Conservation (phyloP, 1,140 invertebrate species). For the Odontomachus brunneus region DNA sequence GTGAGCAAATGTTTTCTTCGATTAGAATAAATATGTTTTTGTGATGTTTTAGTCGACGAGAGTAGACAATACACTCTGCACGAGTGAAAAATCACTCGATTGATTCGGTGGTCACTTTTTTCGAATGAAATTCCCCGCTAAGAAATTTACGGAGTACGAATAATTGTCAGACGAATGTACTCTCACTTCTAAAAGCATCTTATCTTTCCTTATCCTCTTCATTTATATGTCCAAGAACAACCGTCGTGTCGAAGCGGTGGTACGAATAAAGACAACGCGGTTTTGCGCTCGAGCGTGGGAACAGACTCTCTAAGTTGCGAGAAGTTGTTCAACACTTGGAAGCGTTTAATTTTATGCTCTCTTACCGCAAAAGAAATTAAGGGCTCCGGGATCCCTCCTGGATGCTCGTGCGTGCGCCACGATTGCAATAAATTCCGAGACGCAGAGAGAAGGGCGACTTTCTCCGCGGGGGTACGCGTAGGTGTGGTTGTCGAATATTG, state of each 20-base stretch:
- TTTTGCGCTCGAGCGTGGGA: constrained; percentile 39
- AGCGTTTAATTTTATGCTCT: constrained; percentile 70
- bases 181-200: not conserved
- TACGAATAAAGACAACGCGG: not conserved
- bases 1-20: too few species aligned
- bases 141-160: not conserved
- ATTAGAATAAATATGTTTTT: too few species aligned
- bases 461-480: constrained; percentile 76
- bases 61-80: too few species aligned
- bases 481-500: constrained; percentile 76
- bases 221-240: not conserved
- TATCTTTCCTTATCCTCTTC: not conserved
- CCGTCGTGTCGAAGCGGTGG: too few species aligned
- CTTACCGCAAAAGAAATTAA: constrained; percentile 63
- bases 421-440: constrained; percentile 75
- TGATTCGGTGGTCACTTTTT: too few species aligned
- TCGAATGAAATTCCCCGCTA: too few species aligned
- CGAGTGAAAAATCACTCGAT: too few species aligned
- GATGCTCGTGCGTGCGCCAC: constrained; percentile 62
- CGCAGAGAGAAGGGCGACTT: constrained; percentile 74
- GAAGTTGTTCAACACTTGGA: constrained; percentile 59
- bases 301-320: constrained; percentile 39
- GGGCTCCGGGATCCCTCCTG: constrained; percentile 63
- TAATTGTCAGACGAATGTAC: not conserved
- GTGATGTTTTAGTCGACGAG: too few species aligned